A percentile compares a stretch with the other conserved stretches of the same genome.
Evolutionary conservation across 2,113 vertebrate species (phyloP).

Genomic region (Xenopus borealis): DNA sequence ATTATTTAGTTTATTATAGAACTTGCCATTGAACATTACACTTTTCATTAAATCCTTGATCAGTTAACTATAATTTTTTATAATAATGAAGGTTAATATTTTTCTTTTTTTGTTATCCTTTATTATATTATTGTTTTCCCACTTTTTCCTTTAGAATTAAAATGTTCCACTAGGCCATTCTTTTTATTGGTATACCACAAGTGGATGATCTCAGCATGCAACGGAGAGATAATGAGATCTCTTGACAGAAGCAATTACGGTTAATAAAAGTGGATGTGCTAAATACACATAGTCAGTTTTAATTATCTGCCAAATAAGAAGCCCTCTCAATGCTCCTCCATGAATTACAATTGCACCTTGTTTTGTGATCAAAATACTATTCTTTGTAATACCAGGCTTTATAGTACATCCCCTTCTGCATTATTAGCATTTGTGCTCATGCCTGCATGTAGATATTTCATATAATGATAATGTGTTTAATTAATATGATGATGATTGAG

Average conservation of each 20-base stretch:
- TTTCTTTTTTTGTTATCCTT: not conserved
- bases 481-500: too few relatives aligned
- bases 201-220: conserved; percentile 27
- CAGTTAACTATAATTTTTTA: not conserved
- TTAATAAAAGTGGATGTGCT: conserved; percentile 31
- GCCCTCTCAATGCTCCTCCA: conserved; percentile 11
- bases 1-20: too few relatives aligned
- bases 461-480: too few relatives aligned
- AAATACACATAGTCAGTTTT: conserved; percentile 32
- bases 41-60: not conserved
- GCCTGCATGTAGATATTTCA: not conserved
- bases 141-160: not conserved
- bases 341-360: conserved; percentile 23
- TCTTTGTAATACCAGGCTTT: not conserved
- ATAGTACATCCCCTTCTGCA: not conserved
- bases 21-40: too few relatives aligned
- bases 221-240: conserved; percentile 31
- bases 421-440: not conserved
- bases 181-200: not conserved
- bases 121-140: not conserved
- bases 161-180: not conserved
- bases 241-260: conserved; percentile 33
- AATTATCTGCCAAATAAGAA: conserved; percentile 25
- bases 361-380: conserved; percentile 7
- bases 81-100: too few relatives aligned